Base-by-base conservation (phyloP, 2,797 vertebrate genomes). In the Microctenopoma lineatum region DNA sequence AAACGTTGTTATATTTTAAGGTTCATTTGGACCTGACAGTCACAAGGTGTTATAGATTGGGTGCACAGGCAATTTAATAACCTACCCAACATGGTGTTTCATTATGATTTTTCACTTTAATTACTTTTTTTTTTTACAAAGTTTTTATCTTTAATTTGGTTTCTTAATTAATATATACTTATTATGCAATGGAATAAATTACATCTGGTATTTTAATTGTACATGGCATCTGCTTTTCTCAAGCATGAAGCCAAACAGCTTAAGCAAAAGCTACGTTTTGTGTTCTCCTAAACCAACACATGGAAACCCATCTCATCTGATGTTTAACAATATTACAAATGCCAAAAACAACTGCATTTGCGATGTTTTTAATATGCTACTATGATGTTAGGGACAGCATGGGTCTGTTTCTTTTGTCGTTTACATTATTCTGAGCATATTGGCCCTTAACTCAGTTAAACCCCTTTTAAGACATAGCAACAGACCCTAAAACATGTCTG, bases 401-500 rank as follows among this genome's bases (percentile, higher is more conserved):
- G 38, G 74, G 74, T 36, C 57, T 57, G 55, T 75, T 54, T 69
- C 75, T 66, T 67, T 29, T 71, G 59, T 75, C 61, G 42, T 67
- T 74, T 60, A 67, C 73, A 75, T 75, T 4, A 85, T 73, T 76
- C 52, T 2, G n/a, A 78, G 41, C 75, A 73, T 79, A 71, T 75
- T 76, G 66, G 50, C n/a, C 2, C 58, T 75, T 87, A 82, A 83
- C 64, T 67, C n/a, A 1, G 29, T 85, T 82, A 84, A 88, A 79
- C 8, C 72, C 77, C 59, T 79, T 80, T 85, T 67, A 77, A 79
- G 79, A 72, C 62, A 59, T 9, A 77, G 79, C 47, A 61, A 47
- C 55, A 66, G 75, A 77, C 75, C 32, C 59, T 61, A 84, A 69
- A 86, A 81, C 69, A 75, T 78, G 75, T 59, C 80, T 48, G 26